Evolutionary conservation across 2,797 vertebrate species (phyloP).

Genomic region (Eidolon dupreanum): DNA sequence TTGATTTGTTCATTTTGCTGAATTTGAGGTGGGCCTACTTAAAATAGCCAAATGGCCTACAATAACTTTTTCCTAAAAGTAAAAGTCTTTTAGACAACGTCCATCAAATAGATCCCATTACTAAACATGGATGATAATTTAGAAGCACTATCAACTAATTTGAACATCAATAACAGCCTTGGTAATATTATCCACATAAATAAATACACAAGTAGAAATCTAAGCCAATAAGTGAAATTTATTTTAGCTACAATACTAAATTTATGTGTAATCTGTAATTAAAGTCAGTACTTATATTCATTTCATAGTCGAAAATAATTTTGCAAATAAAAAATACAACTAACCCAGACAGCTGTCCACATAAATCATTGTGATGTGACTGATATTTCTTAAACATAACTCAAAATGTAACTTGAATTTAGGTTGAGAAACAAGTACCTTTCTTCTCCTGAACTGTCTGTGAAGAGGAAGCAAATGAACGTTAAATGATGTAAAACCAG

Average conservation of each 20-base stretch:
- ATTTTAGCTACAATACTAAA: conserved; percentile 26
- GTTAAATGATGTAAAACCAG: neutral
- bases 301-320: conserved; percentile 40
- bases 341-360: neutral
- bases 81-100: conserved; percentile 21
- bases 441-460: neutral
- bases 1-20: neutral
- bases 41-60: neutral
- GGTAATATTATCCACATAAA: neutral
- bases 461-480: neutral
- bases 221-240: conserved; percentile 1
- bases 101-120: conserved; percentile 22
- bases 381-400: conserved; percentile 21
- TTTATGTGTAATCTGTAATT: neutral
- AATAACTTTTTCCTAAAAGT: neutral
- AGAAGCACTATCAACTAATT: neutral
- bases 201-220: neutral
- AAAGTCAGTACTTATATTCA: conserved; percentile 1
- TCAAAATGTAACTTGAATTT: conserved; percentile 9
- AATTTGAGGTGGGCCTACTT: neutral
- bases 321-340: neutral
- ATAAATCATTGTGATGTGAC: neutral
- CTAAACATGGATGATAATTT: conserved; percentile 1
- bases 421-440: neutral
- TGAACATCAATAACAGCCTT: neutral